Evolutionary conservation across 2,113 vertebrate genomes (phyloP), one percentile per base, ranked within the genome.

Genomic region (Notothenia coriiceps): DNA sequence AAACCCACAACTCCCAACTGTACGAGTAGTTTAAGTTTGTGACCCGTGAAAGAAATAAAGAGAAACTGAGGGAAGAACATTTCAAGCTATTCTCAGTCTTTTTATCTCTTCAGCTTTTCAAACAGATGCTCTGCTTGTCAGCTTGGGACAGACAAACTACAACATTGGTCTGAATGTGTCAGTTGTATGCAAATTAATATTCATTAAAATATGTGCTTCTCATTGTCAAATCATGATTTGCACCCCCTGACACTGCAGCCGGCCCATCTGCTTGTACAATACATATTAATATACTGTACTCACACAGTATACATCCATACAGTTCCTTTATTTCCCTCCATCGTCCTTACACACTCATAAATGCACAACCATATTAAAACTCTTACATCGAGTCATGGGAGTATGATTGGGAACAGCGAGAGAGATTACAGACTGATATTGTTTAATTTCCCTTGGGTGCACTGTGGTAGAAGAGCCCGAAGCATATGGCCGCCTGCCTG

Each of bases 391-490:
- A 84, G 80, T 88, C 87, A 72, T 91, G 88, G 82, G 89, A 92
- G 84, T 89, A 90, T 86, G 85, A 90, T 87, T 76, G 82, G 84
- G 82, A 88, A 88, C 82, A 81, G 70, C 83, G 87, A 89, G 84
- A 84, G 73, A 90, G 86, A 94, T 92, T 86, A 87, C 35, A 40
- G 35, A 6, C 86, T 86, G 84, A 85, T 86, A 89, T 89, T 84
- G 86, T 94, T 93, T 90, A 91, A 92, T 93, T 89, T 94, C 91
- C 89, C 90, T 4, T 17, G 85, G 84, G 89, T 80, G 70, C 79
- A 63, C 51, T 88, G 71, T 85, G 83, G 90, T 77, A 59, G 47
- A 89, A 76, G 74, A 79, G 69, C 90, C 74, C 62, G 79, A 86
- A 84, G 69, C 83, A 75, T 89, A 89, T 88, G 86, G 82, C 77